Conservation (phyloP, 2,113 vertebrate genomes). For the Esox niger region DNA sequence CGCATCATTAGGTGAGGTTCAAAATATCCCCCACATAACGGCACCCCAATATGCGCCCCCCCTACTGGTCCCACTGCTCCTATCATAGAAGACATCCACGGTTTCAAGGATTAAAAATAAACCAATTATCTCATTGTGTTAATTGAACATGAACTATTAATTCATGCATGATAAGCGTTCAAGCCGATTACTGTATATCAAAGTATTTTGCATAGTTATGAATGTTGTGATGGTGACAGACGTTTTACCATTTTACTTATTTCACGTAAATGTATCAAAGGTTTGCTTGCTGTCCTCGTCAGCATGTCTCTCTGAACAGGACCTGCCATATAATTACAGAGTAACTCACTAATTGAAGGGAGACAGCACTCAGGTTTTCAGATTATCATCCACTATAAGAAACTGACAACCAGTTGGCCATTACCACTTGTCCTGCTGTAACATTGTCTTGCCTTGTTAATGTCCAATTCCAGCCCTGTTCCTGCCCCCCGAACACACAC, state of each 20-base stretch:
- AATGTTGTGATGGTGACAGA: not conserved
- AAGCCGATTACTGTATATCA: not conserved
- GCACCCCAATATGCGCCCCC: conserved; percentile 5
- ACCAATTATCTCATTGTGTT: not conserved
- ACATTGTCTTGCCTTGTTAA: conserved; percentile 9
- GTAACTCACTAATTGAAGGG: no score
- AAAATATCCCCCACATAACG: not conserved
- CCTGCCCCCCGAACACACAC: not conserved
- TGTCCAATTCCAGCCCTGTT: conserved; percentile 21
- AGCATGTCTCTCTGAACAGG: no score
- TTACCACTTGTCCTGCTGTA: conserved; percentile 13
- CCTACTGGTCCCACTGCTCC: not conserved
- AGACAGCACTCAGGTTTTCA: not conserved
- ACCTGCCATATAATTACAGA: no score
- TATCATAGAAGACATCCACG: not conserved
- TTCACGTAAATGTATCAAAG: not conserved
- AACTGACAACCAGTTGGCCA: conserved; percentile 23
- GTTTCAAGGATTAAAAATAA: not conserved
- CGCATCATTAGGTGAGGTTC: conserved; percentile 40
- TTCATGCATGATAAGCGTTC: not conserved
- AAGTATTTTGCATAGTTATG: not conserved
- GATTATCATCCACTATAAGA: conserved; percentile 24
- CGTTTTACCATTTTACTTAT: not conserved
- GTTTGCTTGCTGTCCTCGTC: not conserved
- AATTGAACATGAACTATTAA: not conserved